phyloP scores from a whole-genome alignment of 2,888 invertebrate genomes.

The Aporophyla lueneburgensis region DNA sequence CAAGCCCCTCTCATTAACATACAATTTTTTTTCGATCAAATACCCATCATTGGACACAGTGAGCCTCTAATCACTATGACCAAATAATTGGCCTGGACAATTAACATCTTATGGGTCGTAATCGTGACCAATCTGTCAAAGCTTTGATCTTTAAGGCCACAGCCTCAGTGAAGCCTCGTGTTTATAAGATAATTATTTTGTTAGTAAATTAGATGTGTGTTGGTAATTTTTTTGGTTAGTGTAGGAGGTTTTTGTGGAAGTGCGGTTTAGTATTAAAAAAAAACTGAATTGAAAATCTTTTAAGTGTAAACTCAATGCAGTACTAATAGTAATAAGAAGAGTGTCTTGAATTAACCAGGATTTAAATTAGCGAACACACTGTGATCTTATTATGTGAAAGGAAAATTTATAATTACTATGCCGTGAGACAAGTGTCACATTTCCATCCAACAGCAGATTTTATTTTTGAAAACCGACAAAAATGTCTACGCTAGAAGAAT shows the following conservation, averaged over 20 bases:
- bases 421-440: too few species aligned
- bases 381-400: too few species aligned
- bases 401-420: too few species aligned
- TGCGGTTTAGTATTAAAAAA: neutral
- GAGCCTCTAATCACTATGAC: constrained; percentile 20
- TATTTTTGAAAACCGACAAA: too few species aligned
- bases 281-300: neutral
- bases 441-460: too few species aligned
- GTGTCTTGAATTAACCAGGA: too few species aligned
- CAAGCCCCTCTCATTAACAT: too few species aligned
- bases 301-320: neutral
- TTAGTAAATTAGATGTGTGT: neutral
- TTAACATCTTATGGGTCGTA: constrained; percentile 64
- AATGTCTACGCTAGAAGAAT: too few species aligned
- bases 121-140: constrained; percentile 36
- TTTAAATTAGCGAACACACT: too few species aligned
- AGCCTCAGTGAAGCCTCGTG: neutral
- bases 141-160: constrained; percentile 54
- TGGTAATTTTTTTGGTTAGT: neutral
- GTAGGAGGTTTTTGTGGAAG: too few species aligned
- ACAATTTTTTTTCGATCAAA: neutral
- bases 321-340: too few species aligned
- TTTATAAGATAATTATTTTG: neutral
- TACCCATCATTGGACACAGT: constrained; percentile 1
- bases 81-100: constrained; percentile 49